phyloP scores from a whole-genome alignment of 2,797 vertebrate species.

The Melopsittacus undulatus region DNA sequence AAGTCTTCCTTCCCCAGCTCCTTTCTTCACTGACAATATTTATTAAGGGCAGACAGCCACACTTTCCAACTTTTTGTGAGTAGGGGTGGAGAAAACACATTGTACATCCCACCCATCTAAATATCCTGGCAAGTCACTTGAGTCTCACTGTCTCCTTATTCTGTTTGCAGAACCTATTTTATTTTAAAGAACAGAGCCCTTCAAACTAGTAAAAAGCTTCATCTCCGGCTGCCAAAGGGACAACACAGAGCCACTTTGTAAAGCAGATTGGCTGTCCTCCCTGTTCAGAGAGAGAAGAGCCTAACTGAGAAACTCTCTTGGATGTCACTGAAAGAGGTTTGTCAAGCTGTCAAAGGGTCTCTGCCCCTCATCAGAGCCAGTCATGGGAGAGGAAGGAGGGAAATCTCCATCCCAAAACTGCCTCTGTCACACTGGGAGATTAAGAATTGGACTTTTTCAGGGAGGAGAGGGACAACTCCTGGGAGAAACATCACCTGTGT shows the following conservation, averaged over 20 bases:
- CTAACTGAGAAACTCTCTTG: neutral
- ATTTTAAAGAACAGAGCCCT: neutral
- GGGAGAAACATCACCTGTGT: neutral
- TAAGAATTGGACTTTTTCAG: neutral
- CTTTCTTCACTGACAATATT: neutral
- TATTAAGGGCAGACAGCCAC: neutral
- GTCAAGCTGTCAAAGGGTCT: neutral
- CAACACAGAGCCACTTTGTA: slow-evolving; percentile 32
- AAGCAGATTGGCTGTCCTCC: neutral
- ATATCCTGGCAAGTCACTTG: neutral
- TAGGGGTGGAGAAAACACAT: neutral
- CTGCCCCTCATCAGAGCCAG: neutral
- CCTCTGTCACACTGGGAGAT: neutral
- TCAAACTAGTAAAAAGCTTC: neutral
- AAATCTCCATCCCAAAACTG: neutral
- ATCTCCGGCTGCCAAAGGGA: neutral
- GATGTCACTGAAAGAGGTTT: neutral
- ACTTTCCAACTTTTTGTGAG: neutral
- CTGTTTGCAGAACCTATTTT: neutral
- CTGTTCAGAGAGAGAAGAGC: neutral
- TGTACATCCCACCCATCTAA: neutral
- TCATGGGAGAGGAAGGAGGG: neutral
- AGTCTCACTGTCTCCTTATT: neutral
- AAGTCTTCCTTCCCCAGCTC: neutral
- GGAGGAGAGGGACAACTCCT: accelerated